Conservation (phyloP, 1,140 invertebrate species). For the Bombus terrestris region DNA sequence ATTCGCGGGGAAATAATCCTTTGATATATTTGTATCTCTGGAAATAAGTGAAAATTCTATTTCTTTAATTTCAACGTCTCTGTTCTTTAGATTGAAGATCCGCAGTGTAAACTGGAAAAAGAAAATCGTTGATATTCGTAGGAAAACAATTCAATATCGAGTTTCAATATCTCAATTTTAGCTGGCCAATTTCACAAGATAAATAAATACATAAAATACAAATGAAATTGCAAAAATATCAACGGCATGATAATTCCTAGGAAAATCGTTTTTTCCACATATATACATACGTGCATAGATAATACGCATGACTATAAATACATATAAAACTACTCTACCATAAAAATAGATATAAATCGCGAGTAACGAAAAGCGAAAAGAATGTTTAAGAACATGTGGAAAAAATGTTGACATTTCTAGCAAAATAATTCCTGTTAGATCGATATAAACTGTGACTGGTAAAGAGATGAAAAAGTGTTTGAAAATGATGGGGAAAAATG, state of each 20-base stretch:
- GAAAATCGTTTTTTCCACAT: neutral
- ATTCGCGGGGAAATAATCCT: neutral
- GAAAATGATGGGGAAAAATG: neutral
- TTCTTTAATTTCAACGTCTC: too few relatives aligned
- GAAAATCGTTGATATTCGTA: neutral
- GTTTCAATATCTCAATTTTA: neutral
- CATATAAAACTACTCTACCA: too few relatives aligned
- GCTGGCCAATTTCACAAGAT: neutral
- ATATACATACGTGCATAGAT: too few relatives aligned
- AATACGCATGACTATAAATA: too few relatives aligned
- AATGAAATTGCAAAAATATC: neutral
- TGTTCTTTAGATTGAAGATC: too few relatives aligned
- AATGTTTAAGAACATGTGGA: neutral
- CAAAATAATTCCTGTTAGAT: neutral
- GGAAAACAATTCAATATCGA: too few relatives aligned
- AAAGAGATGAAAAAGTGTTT: too few relatives aligned
- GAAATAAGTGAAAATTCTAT: too few relatives aligned
- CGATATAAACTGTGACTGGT: neutral
- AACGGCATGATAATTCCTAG: too few relatives aligned
- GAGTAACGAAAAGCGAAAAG: too few relatives aligned
- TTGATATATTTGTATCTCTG: too few relatives aligned
- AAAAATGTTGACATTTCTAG: neutral
- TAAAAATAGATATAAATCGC: too few relatives aligned
- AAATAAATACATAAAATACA: neutral
- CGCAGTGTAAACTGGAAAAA: neutral